Percentiles rank a stretch among this genome's conserved stretches.
phyloP scores from a whole-genome alignment of 2,113 vertebrate species.

The Thamnophis sirtalis region DNA sequence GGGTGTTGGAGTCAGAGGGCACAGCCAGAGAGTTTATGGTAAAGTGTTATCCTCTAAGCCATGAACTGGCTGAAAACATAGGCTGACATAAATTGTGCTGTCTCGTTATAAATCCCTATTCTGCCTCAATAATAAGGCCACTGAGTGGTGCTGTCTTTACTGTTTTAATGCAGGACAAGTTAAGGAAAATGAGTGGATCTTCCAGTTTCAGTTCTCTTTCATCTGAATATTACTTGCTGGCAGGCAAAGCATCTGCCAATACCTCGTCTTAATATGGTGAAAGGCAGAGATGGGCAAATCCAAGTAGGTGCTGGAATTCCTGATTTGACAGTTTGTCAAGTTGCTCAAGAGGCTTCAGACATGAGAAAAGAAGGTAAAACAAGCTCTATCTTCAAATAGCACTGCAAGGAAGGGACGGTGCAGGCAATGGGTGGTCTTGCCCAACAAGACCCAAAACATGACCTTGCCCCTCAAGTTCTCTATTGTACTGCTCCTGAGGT shows the following conservation, averaged over 20 bases:
- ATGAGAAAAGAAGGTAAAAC: neutral
- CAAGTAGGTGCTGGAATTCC: neutral
- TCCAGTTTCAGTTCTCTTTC: neutral
- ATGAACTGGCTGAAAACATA: neutral
- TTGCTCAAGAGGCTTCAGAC: neutral
- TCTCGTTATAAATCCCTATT: neutral
- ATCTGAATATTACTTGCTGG: neutral
- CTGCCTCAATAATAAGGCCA: neutral
- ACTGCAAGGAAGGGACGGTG: neutral
- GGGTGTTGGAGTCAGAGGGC: neutral
- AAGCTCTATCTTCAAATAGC: neutral
- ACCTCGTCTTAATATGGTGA: neutral
- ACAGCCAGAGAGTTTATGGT: neutral
- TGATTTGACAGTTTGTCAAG: neutral
- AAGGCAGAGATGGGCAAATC: neutral
- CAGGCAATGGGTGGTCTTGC: neutral
- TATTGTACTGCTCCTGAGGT: neutral
- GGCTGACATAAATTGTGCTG: neutral
- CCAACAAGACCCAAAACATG: neutral
- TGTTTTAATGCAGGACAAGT: neutral
- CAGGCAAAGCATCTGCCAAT: neutral
- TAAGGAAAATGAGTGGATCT: neutral
- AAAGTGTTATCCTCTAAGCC: neutral
- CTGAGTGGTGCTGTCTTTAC: neutral
- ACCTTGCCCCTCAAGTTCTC: neutral